phyloP scores from a whole-genome alignment of 37 sponge, comb jelly and placozoan genomes.

The Hexactinellida sp. region DNA sequence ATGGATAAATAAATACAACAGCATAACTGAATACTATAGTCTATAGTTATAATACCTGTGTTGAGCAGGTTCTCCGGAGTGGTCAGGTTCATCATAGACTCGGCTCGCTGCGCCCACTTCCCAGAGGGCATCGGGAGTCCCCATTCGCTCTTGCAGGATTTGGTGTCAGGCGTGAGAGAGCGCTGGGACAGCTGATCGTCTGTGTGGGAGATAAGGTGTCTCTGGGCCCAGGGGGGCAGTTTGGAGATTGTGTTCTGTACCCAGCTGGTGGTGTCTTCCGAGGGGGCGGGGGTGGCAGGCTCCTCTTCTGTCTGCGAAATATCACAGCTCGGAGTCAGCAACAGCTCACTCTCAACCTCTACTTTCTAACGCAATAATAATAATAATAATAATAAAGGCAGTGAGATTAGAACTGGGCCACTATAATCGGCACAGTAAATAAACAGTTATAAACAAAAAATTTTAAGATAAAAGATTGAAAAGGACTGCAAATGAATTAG shows the following conservation, averaged over 20 bases:
- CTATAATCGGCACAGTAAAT: too few relatives aligned
- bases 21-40: too few relatives aligned
- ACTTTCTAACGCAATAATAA: background rate
- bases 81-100: background rate
- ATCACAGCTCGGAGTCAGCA: background rate
- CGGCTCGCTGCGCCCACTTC: background rate
- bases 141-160: background rate
- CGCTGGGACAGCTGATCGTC: background rate
- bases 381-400: background rate
- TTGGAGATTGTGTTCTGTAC: background rate
- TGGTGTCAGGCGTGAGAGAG: background rate
- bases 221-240: background rate
- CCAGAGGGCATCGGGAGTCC: constrained; percentile 7
- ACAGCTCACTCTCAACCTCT: background rate
- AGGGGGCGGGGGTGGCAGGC: background rate
- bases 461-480: too few relatives aligned
- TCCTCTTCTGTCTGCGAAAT: background rate
- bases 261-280: background rate
- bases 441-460: too few relatives aligned
- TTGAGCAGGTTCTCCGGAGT: background rate
- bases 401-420: too few relatives aligned
- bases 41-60: background rate
- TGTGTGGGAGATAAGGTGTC: background rate
- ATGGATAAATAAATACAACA: too few relatives aligned
- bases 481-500: too few relatives aligned